These are phyloP conservation scores for Nycticebus coucang DNA, from an alignment of 2,113 vertebrate genomes.

Conservation along the genomic window DNA sequence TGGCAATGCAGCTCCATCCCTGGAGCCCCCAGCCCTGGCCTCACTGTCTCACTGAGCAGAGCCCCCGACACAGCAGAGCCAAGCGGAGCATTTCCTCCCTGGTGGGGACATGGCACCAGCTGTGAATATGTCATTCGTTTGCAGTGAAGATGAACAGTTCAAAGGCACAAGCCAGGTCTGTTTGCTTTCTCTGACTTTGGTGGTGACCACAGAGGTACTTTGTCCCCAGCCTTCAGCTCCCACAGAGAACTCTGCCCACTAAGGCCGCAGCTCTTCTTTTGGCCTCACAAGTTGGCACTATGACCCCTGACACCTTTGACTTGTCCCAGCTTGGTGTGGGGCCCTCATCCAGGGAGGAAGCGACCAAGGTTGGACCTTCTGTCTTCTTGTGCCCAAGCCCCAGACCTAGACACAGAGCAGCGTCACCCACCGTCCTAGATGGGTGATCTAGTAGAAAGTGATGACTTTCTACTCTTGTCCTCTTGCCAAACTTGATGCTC, in stretches of 20 bases:
- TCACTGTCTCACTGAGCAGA: too few relatives aligned
- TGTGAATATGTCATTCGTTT: neutral
- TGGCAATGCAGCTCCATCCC: too few relatives aligned
- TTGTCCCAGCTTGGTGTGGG: neutral
- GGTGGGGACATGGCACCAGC: rapidly evolving
- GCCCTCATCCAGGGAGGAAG: neutral
- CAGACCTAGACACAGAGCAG: rapidly evolving
- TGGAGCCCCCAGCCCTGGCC: neutral
- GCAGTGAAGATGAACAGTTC: neutral
- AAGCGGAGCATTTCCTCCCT: neutral
- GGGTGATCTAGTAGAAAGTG: too few relatives aligned
- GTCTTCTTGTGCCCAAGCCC: neutral
- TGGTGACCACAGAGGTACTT: neutral
- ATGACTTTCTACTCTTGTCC: too few relatives aligned
- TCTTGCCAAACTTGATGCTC: neutral
- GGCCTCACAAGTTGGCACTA: neutral
- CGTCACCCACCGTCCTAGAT: rapidly evolving
- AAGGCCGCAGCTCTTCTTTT: neutral
- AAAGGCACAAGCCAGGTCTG: neutral
- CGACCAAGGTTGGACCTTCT: too few relatives aligned
- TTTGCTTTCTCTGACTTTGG: neutral
- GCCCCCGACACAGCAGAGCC: rapidly evolving
- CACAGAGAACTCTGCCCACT: neutral
- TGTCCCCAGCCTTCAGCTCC: too few relatives aligned
- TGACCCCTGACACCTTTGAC: neutral